A percentile compares a stretch with the other conserved stretches of the same genome.
Evolutionary conservation across 2,888 invertebrate species (phyloP).

Genomic region (Erebia epiphron): DNA sequence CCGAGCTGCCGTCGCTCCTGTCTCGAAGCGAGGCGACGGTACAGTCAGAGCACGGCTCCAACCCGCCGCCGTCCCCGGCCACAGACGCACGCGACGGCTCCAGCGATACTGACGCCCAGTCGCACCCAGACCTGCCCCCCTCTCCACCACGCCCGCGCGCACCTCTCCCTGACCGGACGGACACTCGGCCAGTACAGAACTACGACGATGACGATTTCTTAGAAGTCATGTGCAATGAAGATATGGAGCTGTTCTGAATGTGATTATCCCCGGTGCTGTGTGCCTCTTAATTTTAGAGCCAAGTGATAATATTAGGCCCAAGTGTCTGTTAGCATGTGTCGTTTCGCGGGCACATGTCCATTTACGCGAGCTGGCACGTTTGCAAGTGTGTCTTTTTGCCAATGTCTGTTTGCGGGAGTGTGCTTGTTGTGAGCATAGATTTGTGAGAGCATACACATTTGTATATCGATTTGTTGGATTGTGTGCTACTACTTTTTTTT

Average conservation of each 20-base stretch:
- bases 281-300: conserved; percentile 18
- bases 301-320: conserved; percentile 5
- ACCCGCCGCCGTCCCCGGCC: conserved; percentile 92
- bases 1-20: conserved; percentile 84
- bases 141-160: conserved; percentile 42
- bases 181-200: conserved; percentile 57
- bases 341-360: too few species aligned
- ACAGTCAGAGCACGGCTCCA: conserved; percentile 84
- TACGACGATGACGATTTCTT: conserved; percentile 88
- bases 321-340: not conserved
- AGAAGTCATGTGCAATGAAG: conserved; percentile 87
- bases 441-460: too few species aligned
- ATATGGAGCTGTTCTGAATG: conserved; percentile 87
- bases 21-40: conserved; percentile 84
- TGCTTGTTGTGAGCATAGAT: too few species aligned
- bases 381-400: too few species aligned
- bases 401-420: too few species aligned
- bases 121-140: conserved; percentile 63
- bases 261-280: conserved; percentile 32
- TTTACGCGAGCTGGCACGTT: too few species aligned
- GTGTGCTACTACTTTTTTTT: not conserved
- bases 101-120: conserved; percentile 84
- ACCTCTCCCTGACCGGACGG: conserved; percentile 53
- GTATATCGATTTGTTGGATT: too few species aligned
- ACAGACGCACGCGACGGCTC: conserved; percentile 87